These are phyloP conservation scores for Nasalis larvatus DNA, from an alignment of 2,113 vertebrate genomes.

Conservation along the genomic window DNA sequence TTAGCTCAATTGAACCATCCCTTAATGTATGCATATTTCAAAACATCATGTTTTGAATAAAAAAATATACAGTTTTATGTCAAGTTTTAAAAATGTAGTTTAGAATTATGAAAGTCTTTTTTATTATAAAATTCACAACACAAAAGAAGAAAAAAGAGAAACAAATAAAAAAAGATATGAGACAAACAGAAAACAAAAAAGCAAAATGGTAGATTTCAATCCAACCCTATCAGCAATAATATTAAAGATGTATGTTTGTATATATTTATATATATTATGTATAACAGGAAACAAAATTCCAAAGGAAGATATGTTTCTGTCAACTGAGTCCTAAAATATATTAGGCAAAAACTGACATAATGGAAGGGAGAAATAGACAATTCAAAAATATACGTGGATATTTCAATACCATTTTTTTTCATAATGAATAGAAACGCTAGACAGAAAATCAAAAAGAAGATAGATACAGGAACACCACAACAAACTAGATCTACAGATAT, in stretches of 20 bases:
- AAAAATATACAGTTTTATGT: background rate
- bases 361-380: background rate
- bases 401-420: background rate
- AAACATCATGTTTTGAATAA: background rate
- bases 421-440: background rate
- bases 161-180: background rate
- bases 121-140: background rate
- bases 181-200: background rate
- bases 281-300: background rate
- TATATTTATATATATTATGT: background rate
- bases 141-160: background rate
- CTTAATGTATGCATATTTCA: background rate
- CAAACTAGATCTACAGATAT: background rate
- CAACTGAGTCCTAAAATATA: background rate
- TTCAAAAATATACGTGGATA: background rate
- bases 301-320: background rate
- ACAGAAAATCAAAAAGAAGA: background rate
- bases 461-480: background rate
- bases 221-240: background rate
- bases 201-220: background rate
- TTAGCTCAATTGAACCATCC: background rate
- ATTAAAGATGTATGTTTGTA: background rate
- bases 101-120: background rate
- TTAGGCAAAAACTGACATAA: background rate
- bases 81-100: background rate